phyloP scores from a whole-genome alignment of 1,140 invertebrate genomes.

The Danaus melanippus region DNA sequence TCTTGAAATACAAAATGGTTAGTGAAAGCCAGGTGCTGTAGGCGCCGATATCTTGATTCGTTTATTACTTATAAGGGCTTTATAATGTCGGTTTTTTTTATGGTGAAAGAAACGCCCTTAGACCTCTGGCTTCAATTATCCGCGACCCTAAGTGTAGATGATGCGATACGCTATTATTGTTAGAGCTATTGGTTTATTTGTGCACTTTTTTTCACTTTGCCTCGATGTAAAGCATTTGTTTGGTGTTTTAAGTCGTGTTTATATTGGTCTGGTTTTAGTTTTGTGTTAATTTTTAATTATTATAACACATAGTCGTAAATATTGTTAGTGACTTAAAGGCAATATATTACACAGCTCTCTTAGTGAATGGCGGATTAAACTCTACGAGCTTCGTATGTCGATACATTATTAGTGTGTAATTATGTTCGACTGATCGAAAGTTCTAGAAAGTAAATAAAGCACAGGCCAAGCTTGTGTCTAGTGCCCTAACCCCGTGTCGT shows the following conservation, averaged over 20 bases:
- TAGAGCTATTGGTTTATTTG: conserved; percentile 54
- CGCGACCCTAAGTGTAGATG: conserved; percentile 67
- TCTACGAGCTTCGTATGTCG: too few species aligned
- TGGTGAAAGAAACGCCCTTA: conserved; percentile 48
- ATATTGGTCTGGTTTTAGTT: conserved; percentile 21
- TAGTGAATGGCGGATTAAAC: too few species aligned
- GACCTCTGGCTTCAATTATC: conserved; percentile 64
- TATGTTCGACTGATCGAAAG: too few species aligned
- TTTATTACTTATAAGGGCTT: conserved; percentile 51
- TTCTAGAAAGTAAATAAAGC: too few species aligned
- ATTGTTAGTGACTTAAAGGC: too few species aligned
- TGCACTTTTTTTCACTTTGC: conserved; percentile 33
- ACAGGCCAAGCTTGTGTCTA: conserved; percentile 16
- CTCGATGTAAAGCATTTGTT: conserved; percentile 40
- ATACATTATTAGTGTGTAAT: too few species aligned
- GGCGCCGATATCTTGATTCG: conserved; percentile 65
- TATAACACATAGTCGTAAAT: too few species aligned
- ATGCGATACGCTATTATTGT: conserved; percentile 58
- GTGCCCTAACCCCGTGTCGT: conserved; percentile 31
- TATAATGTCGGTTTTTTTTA: conserved; percentile 48
- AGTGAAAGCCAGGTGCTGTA: conserved; percentile 64
- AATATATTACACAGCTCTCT: too few species aligned
- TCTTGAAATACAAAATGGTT: conserved; percentile 37
- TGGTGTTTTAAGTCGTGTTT: conserved; percentile 36
- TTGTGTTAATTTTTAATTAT: conserved; percentile 1